Percentiles rank a stretch among this genome's conserved stretches.
Evolutionary conservation across 2,113 vertebrate genomes (phyloP).

Genomic region (Clarias magur): DNA sequence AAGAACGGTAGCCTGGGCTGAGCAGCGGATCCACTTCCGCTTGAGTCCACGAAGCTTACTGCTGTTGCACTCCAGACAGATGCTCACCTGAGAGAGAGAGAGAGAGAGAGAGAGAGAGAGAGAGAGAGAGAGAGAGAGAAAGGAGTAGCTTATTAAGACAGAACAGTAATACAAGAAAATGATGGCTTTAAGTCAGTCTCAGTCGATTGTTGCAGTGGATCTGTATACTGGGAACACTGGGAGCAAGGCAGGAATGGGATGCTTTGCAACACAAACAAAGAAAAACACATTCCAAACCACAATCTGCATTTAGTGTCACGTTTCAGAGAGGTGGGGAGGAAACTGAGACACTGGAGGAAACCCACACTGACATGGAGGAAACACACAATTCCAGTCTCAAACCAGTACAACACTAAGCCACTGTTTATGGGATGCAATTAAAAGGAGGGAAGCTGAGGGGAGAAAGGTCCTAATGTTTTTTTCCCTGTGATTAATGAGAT

Average conservation of each 20-base stretch:
- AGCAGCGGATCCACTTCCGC: conserved; percentile 98
- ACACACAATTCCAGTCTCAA: not conserved
- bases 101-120: not conserved
- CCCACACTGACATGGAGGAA: not conserved
- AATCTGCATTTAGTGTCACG: not conserved
- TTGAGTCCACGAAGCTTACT: conserved; percentile 95
- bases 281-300: not conserved
- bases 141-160: not conserved
- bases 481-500: not conserved
- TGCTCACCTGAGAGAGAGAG: conserved; percentile 83
- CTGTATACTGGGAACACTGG: not conserved
- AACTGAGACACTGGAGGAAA: not conserved
- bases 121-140: not conserved
- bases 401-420: not conserved
- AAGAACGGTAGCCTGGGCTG: conserved; percentile 95
- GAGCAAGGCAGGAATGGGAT: not conserved
- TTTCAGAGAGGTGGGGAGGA: not conserved
- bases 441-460: not conserved
- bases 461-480: not conserved
- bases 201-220: not conserved
- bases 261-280: not conserved
- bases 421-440: not conserved
- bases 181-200: not conserved
- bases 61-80: conserved; percentile 98
- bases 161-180: not conserved